These are phyloP conservation scores for Gallinago solitaria DNA, from an alignment of 2,797 vertebrate species.

Conservation along the genomic window DNA sequence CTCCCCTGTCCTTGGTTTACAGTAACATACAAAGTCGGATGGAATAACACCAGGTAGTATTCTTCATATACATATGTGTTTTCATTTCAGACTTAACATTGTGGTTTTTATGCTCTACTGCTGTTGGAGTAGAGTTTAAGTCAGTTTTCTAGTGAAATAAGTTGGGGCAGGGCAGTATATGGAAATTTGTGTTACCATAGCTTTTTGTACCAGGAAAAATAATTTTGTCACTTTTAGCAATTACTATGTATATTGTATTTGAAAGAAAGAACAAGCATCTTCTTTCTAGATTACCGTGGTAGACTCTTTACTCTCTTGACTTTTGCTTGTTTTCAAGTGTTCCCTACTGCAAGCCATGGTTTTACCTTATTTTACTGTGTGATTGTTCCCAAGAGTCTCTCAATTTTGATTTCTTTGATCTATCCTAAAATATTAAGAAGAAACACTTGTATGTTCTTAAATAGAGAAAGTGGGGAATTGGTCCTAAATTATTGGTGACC, in stretches of 20 bases:
- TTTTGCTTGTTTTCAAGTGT: neutral
- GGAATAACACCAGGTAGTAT: neutral
- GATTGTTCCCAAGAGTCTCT: neutral
- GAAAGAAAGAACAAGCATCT: neutral
- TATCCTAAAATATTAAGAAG: neutral
- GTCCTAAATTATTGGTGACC: neutral
- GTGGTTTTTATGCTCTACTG: accelerated
- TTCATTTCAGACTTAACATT: neutral
- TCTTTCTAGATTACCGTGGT: neutral
- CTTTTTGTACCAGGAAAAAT: neutral
- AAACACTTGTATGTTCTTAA: neutral
- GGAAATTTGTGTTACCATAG: neutral
- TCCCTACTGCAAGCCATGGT: neutral
- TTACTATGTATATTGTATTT: neutral
- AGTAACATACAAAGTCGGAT: neutral
- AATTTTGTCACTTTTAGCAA: neutral
- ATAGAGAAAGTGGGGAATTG: neutral
- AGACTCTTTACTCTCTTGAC: neutral
- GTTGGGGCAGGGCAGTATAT: no score
- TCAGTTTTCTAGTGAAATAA: neutral
- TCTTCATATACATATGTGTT: neutral
- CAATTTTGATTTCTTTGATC: neutral
- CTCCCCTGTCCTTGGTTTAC: neutral
- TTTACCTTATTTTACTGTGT: neutral
- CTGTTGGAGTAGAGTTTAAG: neutral